A percentile compares a stretch with the other conserved stretches of the same genome.
Conservation (phyloP, 2,888 invertebrate genomes). For the Agonopterix subpropinquella region DNA sequence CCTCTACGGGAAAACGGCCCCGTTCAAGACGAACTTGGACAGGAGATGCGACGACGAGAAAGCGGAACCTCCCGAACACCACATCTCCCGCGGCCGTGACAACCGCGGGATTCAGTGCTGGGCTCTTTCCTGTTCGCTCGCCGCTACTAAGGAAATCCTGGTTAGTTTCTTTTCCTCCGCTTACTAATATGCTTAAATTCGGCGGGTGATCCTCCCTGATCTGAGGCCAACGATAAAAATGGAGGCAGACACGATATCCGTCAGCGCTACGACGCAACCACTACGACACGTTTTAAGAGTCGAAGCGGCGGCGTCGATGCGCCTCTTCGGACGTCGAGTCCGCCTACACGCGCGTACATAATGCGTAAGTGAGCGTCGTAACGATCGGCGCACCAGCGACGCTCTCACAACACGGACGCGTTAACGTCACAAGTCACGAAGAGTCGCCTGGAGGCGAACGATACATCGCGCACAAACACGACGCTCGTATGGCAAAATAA, state of each 20-base stretch:
- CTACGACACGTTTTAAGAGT: constrained; percentile 6
- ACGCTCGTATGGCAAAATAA: constrained; percentile 2
- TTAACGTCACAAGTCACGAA: not conserved
- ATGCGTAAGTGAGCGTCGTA: not conserved
- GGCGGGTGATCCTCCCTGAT: constrained; percentile 60
- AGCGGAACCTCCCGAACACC: constrained; percentile 67
- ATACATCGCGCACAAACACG: not conserved
- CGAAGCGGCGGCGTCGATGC: constrained; percentile 20
- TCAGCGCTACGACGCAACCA: constrained; percentile 10
- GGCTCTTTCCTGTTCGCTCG: constrained; percentile 73
- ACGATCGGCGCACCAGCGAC: not conserved
- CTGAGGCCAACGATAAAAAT: constrained; percentile 45
- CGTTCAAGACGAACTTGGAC: constrained; percentile 70
- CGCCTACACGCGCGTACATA: constrained; percentile 12
- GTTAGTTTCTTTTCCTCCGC: constrained; percentile 81
- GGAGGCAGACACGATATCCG: constrained; percentile 26
- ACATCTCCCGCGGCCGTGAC: constrained; percentile 58
- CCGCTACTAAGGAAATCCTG: constrained; percentile 47
- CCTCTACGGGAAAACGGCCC: constrained; percentile 67
- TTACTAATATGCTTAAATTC: constrained; percentile 81
- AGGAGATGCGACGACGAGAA: constrained; percentile 31
- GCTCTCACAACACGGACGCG: not conserved
- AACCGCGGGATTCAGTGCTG: constrained; percentile 73
- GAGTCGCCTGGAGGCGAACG: not conserved
- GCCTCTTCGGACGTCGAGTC: constrained; percentile 20